Percentiles rank a stretch among this genome's conserved stretches.
Conservation (phyloP, 1,140 invertebrate species). For the Agraylea sexmaculata region DNA sequence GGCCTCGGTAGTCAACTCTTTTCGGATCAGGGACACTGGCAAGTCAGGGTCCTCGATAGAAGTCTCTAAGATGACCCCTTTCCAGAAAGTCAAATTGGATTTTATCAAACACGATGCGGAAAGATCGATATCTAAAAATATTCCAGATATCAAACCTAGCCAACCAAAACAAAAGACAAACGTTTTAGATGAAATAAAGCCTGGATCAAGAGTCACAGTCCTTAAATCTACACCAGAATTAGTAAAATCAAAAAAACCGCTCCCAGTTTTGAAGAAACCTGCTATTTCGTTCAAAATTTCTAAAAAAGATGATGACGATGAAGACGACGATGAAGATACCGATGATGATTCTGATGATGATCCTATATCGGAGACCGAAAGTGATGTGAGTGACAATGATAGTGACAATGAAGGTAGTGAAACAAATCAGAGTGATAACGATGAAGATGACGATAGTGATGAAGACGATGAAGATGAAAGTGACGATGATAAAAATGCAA, state of each 20-base stretch:
- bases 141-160: neutral
- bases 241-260: slow-evolving; percentile 7
- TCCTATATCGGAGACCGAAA: neutral
- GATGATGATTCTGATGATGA: slow-evolving; percentile 13
- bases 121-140: slow-evolving; percentile 12
- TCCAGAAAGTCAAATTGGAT: slow-evolving; percentile 12
- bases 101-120: too few relatives aligned
- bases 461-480: slow-evolving; percentile 19
- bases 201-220: too few relatives aligned
- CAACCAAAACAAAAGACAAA: neutral
- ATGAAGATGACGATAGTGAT: slow-evolving; percentile 18
- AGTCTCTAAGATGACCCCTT: slow-evolving; percentile 12
- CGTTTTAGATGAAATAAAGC: neutral
- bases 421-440: slow-evolving; percentile 11
- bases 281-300: slow-evolving; percentile 8
- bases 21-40: slow-evolving; percentile 33
- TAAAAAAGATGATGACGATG: slow-evolving; percentile 12
- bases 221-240: neutral
- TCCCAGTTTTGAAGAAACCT: slow-evolving; percentile 10
- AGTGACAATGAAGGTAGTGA: neutral
- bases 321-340: slow-evolving; percentile 13
- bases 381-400: neutral
- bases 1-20: slow-evolving; percentile 36
- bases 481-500: slow-evolving; percentile 22
- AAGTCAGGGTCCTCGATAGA: slow-evolving; percentile 23